phyloP scores from a whole-genome alignment of 1,140 invertebrate species.

The Trichomalopsis sarcophagae region DNA sequence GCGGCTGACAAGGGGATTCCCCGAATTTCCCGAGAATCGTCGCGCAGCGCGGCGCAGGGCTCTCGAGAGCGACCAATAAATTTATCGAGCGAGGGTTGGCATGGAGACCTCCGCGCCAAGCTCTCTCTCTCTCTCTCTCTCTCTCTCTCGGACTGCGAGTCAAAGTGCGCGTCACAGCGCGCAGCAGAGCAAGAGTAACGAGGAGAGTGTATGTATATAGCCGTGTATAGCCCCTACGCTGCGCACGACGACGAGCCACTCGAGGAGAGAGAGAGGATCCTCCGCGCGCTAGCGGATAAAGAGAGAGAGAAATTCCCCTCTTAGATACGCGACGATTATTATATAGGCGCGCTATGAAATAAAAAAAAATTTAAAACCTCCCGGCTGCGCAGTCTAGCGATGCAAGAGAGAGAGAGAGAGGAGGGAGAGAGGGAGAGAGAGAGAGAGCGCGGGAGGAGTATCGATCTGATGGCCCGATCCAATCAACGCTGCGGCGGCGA shows the following conservation, averaged over 20 bases:
- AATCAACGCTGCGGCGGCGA: constrained; percentile 67
- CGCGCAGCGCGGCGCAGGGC: too few relatives aligned
- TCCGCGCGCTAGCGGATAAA: neutral
- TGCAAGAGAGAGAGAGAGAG: constrained; percentile 21
- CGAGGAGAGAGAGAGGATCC: neutral
- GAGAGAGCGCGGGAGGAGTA: constrained; percentile 58
- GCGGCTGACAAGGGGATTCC: neutral
- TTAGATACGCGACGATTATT: neutral
- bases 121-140: too few relatives aligned
- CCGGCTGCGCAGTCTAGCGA: too few relatives aligned
- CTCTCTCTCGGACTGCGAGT: constrained; percentile 60
- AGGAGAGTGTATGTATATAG: constrained; percentile 40
- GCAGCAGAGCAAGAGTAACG: constrained; percentile 55
- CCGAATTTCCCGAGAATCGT: neutral
- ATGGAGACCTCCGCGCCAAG: constrained; percentile 74
- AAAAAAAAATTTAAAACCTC: neutral
- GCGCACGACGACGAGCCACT: neutral
- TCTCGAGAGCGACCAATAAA: constrained; percentile 71
- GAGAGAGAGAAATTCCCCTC: neutral
- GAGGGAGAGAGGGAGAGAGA: constrained; percentile 43
- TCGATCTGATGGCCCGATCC: constrained; percentile 73
- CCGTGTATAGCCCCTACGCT: too few relatives aligned
- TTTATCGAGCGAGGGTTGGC: constrained; percentile 76
- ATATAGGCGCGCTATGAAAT: neutral
- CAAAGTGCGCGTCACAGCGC: constrained; percentile 61